These are phyloP conservation scores for Seira ritae DNA, from an alignment of 2,888 invertebrate genomes.

Conservation along the genomic window DNA sequence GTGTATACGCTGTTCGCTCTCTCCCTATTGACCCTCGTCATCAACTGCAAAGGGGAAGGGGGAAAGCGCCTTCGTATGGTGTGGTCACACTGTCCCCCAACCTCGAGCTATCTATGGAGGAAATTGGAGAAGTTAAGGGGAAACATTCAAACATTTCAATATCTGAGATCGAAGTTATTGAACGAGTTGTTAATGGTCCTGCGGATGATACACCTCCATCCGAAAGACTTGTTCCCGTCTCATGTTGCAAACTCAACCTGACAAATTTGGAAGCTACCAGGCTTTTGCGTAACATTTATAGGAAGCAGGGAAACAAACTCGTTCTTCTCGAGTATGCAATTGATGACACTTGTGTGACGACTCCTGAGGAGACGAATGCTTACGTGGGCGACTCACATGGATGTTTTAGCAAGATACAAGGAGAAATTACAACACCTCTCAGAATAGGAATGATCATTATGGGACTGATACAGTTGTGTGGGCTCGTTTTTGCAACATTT, in stretches of 20 bases:
- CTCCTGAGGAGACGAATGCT: constrained; percentile 43
- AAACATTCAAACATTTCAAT: background rate
- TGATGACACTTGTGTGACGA: constrained; percentile 39
- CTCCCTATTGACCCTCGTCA: constrained; percentile 38
- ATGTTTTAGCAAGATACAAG: constrained; percentile 54
- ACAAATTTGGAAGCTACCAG: constrained; percentile 21
- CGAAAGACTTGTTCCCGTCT: constrained; percentile 42
- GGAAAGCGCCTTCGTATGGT: background rate
- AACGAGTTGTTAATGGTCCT: constrained; percentile 33
- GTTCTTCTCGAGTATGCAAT: constrained; percentile 37
- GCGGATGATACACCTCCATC: background rate
- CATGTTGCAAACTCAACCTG: constrained; percentile 54
- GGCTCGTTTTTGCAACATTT: constrained; percentile 39
- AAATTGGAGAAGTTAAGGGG: constrained; percentile 17
- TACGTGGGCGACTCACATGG: constrained; percentile 50
- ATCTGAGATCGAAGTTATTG: constrained; percentile 14
- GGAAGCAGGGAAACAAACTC: constrained; percentile 34
- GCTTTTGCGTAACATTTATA: constrained; percentile 42
- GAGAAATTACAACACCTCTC: constrained; percentile 39
- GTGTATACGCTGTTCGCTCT: constrained; percentile 39
- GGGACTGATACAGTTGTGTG: constrained; percentile 47
- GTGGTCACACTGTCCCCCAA: background rate
- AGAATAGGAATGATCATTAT: constrained; percentile 40
- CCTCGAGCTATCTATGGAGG: background rate
- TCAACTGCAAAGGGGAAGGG: background rate